These are phyloP conservation scores for Anoplolepis gracilipes DNA, from an alignment of 1,140 invertebrate species.

Conservation along the genomic window DNA sequence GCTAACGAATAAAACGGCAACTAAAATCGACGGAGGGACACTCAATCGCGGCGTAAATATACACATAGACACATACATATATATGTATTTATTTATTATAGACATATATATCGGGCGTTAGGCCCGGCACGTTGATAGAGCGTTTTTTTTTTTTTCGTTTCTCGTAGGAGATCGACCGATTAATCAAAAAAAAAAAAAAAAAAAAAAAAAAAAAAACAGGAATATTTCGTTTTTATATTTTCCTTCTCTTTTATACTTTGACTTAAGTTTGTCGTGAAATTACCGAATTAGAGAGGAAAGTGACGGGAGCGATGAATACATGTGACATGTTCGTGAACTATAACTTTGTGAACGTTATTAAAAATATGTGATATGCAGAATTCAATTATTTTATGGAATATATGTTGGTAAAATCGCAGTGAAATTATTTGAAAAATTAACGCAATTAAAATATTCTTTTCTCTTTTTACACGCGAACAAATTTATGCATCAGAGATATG, in stretches of 20 bases:
- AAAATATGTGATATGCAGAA: neutral
- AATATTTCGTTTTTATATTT: slow-evolving; percentile 13
- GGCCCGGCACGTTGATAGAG: slow-evolving; percentile 60
- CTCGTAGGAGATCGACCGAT: neutral
- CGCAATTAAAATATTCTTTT: slow-evolving; percentile 24
- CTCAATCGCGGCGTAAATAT: slow-evolving; percentile 65
- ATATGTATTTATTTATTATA: slow-evolving; percentile 77
- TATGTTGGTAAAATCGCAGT: neutral
- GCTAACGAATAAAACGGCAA: slow-evolving; percentile 67
- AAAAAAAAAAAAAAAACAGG: too few relatives aligned
- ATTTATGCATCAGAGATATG: slow-evolving; percentile 5
- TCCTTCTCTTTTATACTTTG: neutral
- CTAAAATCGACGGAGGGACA: slow-evolving; percentile 66
- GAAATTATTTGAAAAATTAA: slow-evolving; percentile 23
- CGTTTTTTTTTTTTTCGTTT: slow-evolving; percentile 19
- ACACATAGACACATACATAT: slow-evolving; percentile 65
- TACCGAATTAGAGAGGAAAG: slow-evolving; percentile 50
- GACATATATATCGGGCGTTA: slow-evolving; percentile 68
- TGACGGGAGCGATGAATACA: slow-evolving; percentile 8
- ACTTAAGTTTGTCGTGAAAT: slow-evolving; percentile 24
- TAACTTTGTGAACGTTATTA: slow-evolving; percentile 2
- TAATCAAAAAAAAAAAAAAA: neutral
- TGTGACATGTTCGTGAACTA: neutral
- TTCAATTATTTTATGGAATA: slow-evolving; percentile 5
- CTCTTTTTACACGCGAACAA: slow-evolving; percentile 1